Evolutionary conservation across 1,140 invertebrate species (phyloP).

Genomic region (Musca vetustissima): DNA sequence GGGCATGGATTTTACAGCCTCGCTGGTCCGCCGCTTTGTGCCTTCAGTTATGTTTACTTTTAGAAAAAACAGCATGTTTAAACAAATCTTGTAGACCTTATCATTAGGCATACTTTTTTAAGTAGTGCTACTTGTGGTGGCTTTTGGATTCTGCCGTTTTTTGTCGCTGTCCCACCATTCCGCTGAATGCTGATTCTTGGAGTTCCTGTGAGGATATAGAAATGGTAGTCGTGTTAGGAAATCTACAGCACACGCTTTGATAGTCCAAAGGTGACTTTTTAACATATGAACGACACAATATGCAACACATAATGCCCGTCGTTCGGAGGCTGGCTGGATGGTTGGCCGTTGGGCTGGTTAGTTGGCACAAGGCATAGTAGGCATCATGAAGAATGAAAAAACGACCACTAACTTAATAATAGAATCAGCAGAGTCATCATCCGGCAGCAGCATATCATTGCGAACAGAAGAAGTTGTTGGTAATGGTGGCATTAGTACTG

Average conservation of each 20-base stretch:
- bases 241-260: conserved; percentile 7
- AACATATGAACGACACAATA: background rate
- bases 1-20: background rate
- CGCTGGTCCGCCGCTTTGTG: background rate
- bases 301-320: too few relatives aligned
- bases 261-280: conserved; percentile 19
- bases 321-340: too few relatives aligned
- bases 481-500: too few relatives aligned
- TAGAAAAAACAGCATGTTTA: conserved; percentile 20
- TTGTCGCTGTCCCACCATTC: too few relatives aligned
- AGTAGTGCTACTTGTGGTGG: conserved; percentile 7
- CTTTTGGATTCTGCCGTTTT: too few relatives aligned
- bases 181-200: too few relatives aligned
- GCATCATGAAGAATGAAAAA: background rate
- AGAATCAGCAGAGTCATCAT: background rate
- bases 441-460: background rate
- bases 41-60: conserved; percentile 1
- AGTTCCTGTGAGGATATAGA: too few relatives aligned
- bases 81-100: conserved; percentile 24
- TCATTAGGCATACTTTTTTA: conserved; percentile 21
- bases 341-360: too few relatives aligned
- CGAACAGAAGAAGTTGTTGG: too few relatives aligned
- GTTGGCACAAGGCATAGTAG: too few relatives aligned
- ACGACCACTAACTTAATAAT: background rate
- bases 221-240: too few relatives aligned